Evolutionary conservation across 2,888 invertebrate genomes (phyloP).

Genomic region (Cosmorhoe ocellata): DNA sequence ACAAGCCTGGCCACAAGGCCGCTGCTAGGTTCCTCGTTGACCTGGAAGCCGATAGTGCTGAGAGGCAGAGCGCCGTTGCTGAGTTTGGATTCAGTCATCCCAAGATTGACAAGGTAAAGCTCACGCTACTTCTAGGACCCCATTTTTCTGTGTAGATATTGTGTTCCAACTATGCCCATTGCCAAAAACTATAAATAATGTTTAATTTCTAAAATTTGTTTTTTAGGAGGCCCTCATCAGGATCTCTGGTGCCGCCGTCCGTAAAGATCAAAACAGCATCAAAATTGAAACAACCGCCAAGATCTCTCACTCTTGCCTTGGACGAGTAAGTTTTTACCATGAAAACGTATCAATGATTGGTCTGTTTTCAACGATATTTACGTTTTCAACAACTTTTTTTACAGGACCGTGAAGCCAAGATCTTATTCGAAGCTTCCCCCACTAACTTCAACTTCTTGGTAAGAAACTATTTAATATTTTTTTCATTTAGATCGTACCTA

Average conservation of each 20-base stretch:
- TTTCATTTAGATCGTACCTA: too few species aligned
- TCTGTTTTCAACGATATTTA: too few species aligned
- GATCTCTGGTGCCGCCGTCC: conserved; percentile 49
- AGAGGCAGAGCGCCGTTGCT: conserved; percentile 75
- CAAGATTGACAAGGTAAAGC: conserved; percentile 83
- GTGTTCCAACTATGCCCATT: too few species aligned
- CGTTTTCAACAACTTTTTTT: conserved; percentile 12
- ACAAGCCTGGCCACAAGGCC: conserved; percentile 86
- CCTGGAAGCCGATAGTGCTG: conserved; percentile 66
- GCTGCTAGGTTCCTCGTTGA: conserved; percentile 81
- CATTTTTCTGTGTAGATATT: too few species aligned
- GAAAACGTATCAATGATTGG: neutral
- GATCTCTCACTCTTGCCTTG: conserved; percentile 59
- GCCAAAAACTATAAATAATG: too few species aligned
- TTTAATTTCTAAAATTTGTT: conserved; percentile 1
- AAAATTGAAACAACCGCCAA: conserved; percentile 60
- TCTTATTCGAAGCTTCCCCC: conserved; percentile 64
- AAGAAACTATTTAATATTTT: conserved; percentile 33
- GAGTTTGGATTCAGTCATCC: conserved; percentile 87
- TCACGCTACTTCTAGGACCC: too few species aligned
- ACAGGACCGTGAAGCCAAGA: conserved; percentile 67
- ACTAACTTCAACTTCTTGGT: conserved; percentile 62
- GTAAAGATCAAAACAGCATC: conserved; percentile 52
- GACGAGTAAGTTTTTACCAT: conserved; percentile 52
- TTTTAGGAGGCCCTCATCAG: conserved; percentile 63